A percentile compares a stretch with the other conserved stretches of the same genome.
Evolutionary conservation across 2,113 vertebrate species (phyloP).

Genomic region (Gallinago undulata): DNA sequence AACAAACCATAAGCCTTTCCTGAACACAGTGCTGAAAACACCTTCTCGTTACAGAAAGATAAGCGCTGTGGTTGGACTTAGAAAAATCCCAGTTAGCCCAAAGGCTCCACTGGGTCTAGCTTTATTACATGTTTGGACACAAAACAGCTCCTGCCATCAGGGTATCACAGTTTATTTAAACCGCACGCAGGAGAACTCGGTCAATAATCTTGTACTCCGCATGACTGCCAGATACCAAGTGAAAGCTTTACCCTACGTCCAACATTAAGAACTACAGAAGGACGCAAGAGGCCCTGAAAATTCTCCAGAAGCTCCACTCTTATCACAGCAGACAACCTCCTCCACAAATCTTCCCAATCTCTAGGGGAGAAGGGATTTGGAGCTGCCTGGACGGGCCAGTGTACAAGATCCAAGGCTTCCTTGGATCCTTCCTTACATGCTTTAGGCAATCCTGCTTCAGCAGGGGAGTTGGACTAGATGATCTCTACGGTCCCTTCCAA

Average conservation of each 20-base stretch:
- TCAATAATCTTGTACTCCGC: background rate
- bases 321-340: background rate
- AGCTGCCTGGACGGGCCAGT: background rate
- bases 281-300: background rate
- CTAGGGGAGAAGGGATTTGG: background rate
- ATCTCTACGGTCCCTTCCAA: too few species aligned
- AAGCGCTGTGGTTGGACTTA: background rate
- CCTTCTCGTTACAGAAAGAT: background rate
- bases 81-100: background rate
- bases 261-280: background rate
- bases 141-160: background rate
- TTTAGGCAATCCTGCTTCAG: too few species aligned
- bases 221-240: background rate
- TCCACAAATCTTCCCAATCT: background rate
- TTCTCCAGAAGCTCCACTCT: background rate
- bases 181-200: background rate
- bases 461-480: too few species aligned
- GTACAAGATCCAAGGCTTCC: background rate
- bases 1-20: background rate
- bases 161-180: background rate
- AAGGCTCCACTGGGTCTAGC: background rate
- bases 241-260: background rate
- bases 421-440: too few species aligned
- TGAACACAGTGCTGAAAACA: background rate
- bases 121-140: background rate